Conservation (phyloP, 2,113 vertebrate genomes). For the Addax nasomaculatus region DNA sequence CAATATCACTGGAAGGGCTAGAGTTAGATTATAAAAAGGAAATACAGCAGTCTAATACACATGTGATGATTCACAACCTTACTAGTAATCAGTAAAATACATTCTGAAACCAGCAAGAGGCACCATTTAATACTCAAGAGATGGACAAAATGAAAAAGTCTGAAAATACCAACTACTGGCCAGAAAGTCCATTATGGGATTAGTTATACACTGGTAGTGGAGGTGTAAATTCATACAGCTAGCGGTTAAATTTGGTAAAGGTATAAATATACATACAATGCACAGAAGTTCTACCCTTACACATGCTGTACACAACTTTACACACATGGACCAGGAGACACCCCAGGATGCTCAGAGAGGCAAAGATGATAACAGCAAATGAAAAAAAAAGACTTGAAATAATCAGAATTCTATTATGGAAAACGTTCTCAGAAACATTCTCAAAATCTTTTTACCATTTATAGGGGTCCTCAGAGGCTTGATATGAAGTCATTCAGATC, state of each 20-base stretch:
- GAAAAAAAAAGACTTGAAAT: background rate
- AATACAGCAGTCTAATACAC: background rate
- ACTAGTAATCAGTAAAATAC: background rate
- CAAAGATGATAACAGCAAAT: background rate
- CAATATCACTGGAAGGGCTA: background rate
- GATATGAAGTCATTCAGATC: background rate
- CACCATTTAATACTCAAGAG: background rate
- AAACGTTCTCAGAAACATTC: background rate
- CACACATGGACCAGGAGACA: background rate
- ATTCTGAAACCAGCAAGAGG: background rate
- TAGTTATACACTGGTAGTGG: background rate
- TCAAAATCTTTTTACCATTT: background rate
- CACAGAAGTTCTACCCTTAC: background rate
- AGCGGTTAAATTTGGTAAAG: background rate
- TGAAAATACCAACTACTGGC: background rate
- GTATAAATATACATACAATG: background rate
- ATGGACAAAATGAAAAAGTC: background rate
- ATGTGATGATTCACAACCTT: background rate
- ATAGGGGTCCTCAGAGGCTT: fast-evolving
- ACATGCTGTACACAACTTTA: background rate
- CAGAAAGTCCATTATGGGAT: background rate
- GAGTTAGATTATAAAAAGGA: background rate
- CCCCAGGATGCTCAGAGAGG: background rate
- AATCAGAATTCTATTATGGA: background rate
- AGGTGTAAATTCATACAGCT: background rate